These are phyloP conservation scores for Oenanthe oenanthe DNA, from an alignment of 2,113 vertebrate genomes.

Conservation along the genomic window DNA sequence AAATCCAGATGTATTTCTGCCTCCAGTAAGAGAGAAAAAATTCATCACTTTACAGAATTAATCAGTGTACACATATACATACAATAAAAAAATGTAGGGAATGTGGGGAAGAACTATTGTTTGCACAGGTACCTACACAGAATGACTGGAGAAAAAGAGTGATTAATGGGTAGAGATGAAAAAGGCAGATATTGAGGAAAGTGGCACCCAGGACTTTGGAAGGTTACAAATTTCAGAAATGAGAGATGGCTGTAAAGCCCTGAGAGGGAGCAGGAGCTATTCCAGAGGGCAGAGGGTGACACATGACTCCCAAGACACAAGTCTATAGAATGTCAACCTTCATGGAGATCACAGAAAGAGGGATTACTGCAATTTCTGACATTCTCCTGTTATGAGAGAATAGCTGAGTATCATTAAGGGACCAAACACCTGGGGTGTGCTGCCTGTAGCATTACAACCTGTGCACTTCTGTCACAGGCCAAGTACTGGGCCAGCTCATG, in stretches of 20 bases:
- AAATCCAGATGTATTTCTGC: background rate
- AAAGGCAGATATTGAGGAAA: background rate
- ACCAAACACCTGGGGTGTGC: background rate
- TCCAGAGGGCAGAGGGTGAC: background rate
- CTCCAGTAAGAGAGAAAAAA: background rate
- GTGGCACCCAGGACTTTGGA: background rate
- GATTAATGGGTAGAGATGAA: background rate
- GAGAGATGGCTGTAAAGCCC: background rate
- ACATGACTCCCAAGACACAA: background rate
- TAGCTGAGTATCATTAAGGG: background rate
- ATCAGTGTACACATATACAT: background rate
- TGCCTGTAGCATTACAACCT: background rate
- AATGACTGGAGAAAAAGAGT: background rate
- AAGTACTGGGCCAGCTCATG: background rate
- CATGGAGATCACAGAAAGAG: background rate
- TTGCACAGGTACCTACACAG: background rate
- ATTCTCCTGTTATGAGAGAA: background rate
- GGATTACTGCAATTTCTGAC: background rate
- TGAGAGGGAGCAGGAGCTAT: background rate
- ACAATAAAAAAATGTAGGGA: background rate
- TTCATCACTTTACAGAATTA: background rate
- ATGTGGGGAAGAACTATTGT: background rate
- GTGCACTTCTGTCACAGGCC: background rate
- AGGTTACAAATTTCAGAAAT: background rate
- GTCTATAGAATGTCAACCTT: background rate